A percentile compares a stretch with the other conserved stretches of the same genome.
These are phyloP conservation scores for Poecilia wingei DNA, from an alignment of 2,797 vertebrate genomes.

Conservation along the genomic window DNA sequence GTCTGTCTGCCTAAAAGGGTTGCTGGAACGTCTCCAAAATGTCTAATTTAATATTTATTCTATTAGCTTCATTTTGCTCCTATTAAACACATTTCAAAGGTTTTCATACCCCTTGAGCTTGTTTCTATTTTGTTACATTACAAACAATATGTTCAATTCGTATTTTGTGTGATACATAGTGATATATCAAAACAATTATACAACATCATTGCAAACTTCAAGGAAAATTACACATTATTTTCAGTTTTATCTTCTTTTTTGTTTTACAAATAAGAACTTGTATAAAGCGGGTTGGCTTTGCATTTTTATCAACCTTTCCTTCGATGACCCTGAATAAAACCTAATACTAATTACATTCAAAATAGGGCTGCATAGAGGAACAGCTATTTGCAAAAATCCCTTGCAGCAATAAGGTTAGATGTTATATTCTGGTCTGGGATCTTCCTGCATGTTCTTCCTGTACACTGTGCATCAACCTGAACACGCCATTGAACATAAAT, in stretches of 20 bases:
- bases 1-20: not conserved
- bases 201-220: not conserved
- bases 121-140: not conserved
- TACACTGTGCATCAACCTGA: not conserved
- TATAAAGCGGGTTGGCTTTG: not conserved
- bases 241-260: not conserved
- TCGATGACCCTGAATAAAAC: not conserved
- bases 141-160: not conserved
- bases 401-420: not conserved
- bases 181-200: not conserved
- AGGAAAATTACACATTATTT: not conserved
- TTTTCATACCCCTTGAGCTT: not conserved
- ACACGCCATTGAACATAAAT: not conserved
- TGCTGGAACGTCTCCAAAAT: not conserved
- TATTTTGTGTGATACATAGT: not conserved
- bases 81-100: not conserved
- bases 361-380: not conserved
- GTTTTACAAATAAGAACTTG: not conserved
- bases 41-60: not conserved
- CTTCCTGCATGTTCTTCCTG: not conserved
- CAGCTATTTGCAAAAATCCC: not conserved
- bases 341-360: not conserved
- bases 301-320: not conserved
- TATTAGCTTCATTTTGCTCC: not conserved
- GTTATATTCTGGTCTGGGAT: not conserved